phyloP scores from a whole-genome alignment of 2,797 vertebrate genomes.

The Sphaeramia orbicularis region DNA sequence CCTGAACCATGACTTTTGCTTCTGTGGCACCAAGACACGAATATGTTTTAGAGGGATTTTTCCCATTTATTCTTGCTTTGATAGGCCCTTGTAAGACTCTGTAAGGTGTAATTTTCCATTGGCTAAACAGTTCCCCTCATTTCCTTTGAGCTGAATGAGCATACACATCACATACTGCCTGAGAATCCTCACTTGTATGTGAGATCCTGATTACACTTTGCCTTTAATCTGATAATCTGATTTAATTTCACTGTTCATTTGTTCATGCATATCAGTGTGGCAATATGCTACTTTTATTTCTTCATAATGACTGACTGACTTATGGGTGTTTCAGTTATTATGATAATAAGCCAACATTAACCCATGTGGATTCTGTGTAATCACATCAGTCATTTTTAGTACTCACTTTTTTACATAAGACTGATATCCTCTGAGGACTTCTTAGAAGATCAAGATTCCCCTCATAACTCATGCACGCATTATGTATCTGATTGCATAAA shows the following conservation, averaged over 20 bases:
- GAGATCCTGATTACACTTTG: constrained; percentile 42
- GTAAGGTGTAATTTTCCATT: constrained; percentile 31
- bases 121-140: constrained; percentile 34
- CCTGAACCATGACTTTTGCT: constrained; percentile 15
- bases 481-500: constrained; percentile 55
- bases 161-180: constrained; percentile 22
- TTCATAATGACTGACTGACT: constrained; percentile 26
- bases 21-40: constrained; percentile 1
- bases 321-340: constrained; percentile 19
- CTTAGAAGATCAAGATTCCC: constrained; percentile 44
- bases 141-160: constrained; percentile 43
- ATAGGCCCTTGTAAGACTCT: constrained; percentile 39
- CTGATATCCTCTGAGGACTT: constrained; percentile 39
- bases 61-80: constrained; percentile 41
- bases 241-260: constrained; percentile 51
- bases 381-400: constrained; percentile 29
- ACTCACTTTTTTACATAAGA: constrained; percentile 32
- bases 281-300: constrained; percentile 19
- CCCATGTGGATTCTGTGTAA: constrained; percentile 25
- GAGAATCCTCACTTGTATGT: constrained; percentile 20
- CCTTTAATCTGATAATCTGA: constrained; percentile 61
- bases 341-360: constrained; percentile 23
- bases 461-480: constrained; percentile 27
- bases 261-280: constrained; percentile 40
- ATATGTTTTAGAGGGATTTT: constrained; percentile 25